Base-by-base conservation (phyloP, 92 coral and sea anemone genomes). In the Epizoanthus illoricatus region DNA sequence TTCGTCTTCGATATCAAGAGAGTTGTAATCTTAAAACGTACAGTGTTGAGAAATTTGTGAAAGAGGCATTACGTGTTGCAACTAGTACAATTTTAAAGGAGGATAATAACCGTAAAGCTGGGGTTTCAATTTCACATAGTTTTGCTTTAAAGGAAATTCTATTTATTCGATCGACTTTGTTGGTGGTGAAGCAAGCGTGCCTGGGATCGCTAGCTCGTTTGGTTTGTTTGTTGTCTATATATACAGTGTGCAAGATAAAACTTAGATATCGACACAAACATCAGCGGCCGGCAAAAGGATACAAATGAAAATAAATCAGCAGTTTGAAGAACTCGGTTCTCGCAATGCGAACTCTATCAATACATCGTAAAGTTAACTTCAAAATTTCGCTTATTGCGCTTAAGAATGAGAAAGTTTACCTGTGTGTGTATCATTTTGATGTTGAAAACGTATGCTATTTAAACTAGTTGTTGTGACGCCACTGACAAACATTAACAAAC, bases 191-290 rank as follows among this genome's bases (percentile, higher is more conserved):
- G 45, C 24, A 78, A 3, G 19, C 15, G 52, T 43, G 71, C 45
- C 61, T 45, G 71, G 64, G 69, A 78, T 42, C 36, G 55, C 81
- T 21, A 78, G 47, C 67, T 13, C 82, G 10, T 64, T 7, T 43
- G 59, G 12, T 19, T 63, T 78, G 82, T 78, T 78, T 78, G 24
- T 42, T 18, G 13, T 43, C 20, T 62, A 63, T 42, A 12, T 71
- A 78, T 62, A 78, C 60, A 42, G 54, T 21, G 13, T 78, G 82
- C 82, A 78, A 78, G 82, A 78, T 78, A 78, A 60, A 78, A 62
- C 71, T 19, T 24, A 16, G 82, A 78, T 78, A 78, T 78, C 82
- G 43, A 12, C 42, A 21, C 52, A 43, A 23, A 43, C 47, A 45
- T 78, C 82, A 78, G 82, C 71, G 67, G 36, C 36, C 36, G 82